phyloP scores from a whole-genome alignment of 1,140 invertebrate genomes.

The Caenorhabditis latens region DNA sequence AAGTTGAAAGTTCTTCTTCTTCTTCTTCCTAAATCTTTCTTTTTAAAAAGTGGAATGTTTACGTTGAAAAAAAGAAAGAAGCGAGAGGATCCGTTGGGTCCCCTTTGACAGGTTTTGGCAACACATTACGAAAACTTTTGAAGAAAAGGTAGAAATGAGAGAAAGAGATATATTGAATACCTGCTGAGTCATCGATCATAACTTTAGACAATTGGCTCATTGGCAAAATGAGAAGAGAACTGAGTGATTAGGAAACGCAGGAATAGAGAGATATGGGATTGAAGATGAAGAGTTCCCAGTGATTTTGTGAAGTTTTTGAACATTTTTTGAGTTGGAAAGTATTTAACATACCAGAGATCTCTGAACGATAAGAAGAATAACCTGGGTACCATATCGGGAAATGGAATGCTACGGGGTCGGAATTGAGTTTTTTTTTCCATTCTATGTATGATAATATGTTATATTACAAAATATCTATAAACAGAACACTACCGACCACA shows the following conservation, averaged over 20 bases:
- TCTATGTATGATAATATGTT: too few relatives aligned
- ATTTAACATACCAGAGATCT: background rate
- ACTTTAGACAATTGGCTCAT: slow-evolving; percentile 44
- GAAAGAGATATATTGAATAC: background rate
- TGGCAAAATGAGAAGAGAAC: background rate
- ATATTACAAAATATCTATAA: too few relatives aligned
- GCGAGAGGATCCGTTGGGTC: background rate
- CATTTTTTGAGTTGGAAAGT: background rate
- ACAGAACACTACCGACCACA: too few relatives aligned
- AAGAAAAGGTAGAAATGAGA: slow-evolving; percentile 6
- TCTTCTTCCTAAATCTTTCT: background rate
- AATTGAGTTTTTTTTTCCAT: too few relatives aligned
- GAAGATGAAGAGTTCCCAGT: slow-evolving; percentile 1
- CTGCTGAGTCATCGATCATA: slow-evolving; percentile 42
- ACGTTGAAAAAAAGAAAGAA: slow-evolving; percentile 15
- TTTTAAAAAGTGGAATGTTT: slow-evolving; percentile 25
- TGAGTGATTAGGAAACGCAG: background rate
- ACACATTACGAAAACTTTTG: slow-evolving; percentile 39
- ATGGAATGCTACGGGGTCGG: too few relatives aligned
- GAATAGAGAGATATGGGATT: background rate
- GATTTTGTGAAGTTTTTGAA: background rate
- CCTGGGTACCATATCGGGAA: too few relatives aligned
- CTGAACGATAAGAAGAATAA: too few relatives aligned
- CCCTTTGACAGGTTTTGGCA: slow-evolving; percentile 53
- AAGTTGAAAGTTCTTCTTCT: background rate